phyloP scores from a whole-genome alignment of 2,888 invertebrate genomes.

The Eilema griseolum region DNA sequence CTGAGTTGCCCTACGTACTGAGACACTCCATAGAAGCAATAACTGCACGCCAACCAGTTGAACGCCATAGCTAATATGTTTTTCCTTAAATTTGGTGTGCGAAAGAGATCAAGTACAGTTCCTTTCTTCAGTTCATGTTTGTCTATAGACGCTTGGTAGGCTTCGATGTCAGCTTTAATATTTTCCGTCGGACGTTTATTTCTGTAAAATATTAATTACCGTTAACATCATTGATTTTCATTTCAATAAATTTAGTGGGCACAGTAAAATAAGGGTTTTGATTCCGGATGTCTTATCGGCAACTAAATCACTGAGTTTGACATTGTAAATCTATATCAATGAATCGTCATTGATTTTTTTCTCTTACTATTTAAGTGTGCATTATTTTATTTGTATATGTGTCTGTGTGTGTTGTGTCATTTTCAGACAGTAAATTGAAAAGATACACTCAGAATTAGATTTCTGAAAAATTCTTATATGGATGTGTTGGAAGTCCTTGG shows the following conservation, averaged over 20 bases:
- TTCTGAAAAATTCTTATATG: neutral
- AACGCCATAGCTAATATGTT: conserved; percentile 91
- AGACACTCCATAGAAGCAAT: conserved; percentile 92
- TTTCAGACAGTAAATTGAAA: neutral
- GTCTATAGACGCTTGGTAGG: conserved; percentile 64
- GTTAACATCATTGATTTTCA: neutral
- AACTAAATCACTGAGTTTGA: neutral
- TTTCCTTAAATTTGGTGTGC: conserved; percentile 90
- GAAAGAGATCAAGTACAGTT: conserved; percentile 89
- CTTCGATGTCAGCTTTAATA: conserved; percentile 76
- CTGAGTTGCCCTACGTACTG: conserved; percentile 93
- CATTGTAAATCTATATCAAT: neutral
- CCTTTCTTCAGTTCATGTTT: conserved; percentile 79
- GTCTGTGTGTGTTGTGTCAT: too few relatives aligned
- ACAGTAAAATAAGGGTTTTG: too few relatives aligned
- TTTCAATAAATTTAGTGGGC: neutral
- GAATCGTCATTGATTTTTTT: neutral
- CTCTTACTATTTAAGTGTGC: neutral
- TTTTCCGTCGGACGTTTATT: conserved; percentile 82
- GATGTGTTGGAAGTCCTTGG: neutral
- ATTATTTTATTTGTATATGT: too few relatives aligned
- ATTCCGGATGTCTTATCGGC: neutral
- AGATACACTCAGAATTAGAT: neutral
- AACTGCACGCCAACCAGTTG: conserved; percentile 93
- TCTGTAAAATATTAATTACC: conserved; percentile 59